phyloP scores from a whole-genome alignment of 2,797 vertebrate genomes.

The Spondyliosoma cantharus region DNA sequence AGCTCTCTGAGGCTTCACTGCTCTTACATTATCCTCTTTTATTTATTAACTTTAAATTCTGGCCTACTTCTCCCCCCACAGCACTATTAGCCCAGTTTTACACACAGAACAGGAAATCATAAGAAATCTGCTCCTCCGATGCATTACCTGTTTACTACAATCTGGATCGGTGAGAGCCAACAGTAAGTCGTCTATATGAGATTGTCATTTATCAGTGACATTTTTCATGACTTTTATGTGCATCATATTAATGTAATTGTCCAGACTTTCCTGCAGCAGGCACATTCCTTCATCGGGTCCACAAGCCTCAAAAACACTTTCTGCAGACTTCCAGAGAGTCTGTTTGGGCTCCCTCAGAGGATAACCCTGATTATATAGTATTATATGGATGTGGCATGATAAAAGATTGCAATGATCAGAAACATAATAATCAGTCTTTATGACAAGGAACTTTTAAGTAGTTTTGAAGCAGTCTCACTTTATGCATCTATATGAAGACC shows the following conservation, averaged over 20 bases:
- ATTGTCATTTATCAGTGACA: neutral
- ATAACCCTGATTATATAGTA: too few relatives aligned
- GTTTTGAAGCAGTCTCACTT: too few relatives aligned
- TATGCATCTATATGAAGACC: too few relatives aligned
- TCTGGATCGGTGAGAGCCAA: neutral
- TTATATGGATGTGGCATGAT: too few relatives aligned
- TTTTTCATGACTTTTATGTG: neutral
- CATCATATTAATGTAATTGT: neutral
- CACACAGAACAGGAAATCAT: constrained; percentile 25
- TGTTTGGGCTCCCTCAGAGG: neutral
- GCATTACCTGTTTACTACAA: constrained; percentile 5
- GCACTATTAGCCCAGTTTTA: constrained; percentile 65
- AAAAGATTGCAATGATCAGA: too few relatives aligned
- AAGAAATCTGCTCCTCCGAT: constrained; percentile 4
- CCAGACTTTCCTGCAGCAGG: neutral
- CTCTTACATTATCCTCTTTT: constrained; percentile 67
- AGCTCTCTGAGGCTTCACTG: constrained; percentile 52
- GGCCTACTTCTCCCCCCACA: constrained; percentile 63
- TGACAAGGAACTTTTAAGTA: too few relatives aligned
- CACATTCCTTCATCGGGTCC: neutral
- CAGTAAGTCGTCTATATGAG: neutral
- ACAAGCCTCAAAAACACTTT: neutral
- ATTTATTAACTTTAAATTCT: constrained; percentile 67
- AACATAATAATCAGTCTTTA: neutral
- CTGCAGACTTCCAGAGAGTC: too few relatives aligned